Evolutionary conservation across 2,888 invertebrate species (phyloP).

Genomic region (Nasonia oneida): DNA sequence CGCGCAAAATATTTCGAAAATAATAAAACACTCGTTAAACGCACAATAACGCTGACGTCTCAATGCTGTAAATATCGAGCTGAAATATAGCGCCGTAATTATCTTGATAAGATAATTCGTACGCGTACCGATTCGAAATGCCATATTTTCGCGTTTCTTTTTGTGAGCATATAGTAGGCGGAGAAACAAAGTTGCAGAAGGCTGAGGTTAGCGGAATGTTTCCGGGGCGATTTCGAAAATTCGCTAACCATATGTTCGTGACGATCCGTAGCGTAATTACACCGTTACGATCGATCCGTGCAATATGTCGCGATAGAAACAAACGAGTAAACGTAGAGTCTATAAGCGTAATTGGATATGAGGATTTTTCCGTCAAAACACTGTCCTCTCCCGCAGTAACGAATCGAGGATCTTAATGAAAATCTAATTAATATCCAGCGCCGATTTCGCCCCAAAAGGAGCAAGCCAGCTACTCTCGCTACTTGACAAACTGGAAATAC

Average conservation of each 20-base stretch:
- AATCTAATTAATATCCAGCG: neutral
- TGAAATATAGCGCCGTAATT: conserved; percentile 24
- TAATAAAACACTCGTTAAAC: conserved; percentile 13
- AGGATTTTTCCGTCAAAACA: too few species aligned
- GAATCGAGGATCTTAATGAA: neutral
- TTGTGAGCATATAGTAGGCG: neutral
- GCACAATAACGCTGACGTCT: neutral
- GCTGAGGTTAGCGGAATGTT: neutral
- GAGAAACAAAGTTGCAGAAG: conserved; percentile 22
- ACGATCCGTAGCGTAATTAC: neutral
- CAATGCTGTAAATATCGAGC: neutral
- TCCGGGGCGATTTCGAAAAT: neutral
- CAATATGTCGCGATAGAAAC: neutral
- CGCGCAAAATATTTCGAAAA: conserved; percentile 12
- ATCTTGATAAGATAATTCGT: conserved; percentile 20
- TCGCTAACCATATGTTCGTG: neutral
- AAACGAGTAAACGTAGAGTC: neutral
- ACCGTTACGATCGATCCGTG: neutral
- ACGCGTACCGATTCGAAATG: neutral
- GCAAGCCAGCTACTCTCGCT: neutral
- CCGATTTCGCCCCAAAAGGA: neutral
- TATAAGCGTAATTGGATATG: neutral
- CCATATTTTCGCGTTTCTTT: neutral
- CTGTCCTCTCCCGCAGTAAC: too few species aligned
- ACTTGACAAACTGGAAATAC: neutral